Percentiles rank a stretch among this genome's conserved stretches.
These are phyloP conservation scores for Tetramorium alpestre DNA, from an alignment of 1,140 invertebrate species.

Conservation along the genomic window DNA sequence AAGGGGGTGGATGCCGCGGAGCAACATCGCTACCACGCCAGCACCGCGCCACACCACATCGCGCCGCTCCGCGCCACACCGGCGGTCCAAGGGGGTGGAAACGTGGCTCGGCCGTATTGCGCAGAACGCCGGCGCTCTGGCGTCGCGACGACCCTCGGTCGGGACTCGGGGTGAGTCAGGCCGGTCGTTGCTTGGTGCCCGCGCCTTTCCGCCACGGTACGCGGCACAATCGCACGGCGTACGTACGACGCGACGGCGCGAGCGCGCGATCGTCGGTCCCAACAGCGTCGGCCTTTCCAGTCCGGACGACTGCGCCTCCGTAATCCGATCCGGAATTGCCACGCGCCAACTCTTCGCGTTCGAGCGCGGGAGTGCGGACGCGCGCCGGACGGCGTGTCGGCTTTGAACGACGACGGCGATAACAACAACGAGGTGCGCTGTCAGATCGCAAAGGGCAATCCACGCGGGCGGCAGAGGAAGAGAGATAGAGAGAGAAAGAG, in stretches of 20 bases:
- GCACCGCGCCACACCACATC: background rate
- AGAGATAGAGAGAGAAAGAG: background rate
- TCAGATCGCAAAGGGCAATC: background rate
- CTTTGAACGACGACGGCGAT: background rate
- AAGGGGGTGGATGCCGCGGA: constrained; percentile 4
- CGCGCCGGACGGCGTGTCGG: background rate
- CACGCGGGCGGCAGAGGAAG: background rate
- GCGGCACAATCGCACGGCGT: constrained; percentile 44
- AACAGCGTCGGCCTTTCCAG: background rate
- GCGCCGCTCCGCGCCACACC: background rate
- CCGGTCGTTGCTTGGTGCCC: constrained; percentile 67
- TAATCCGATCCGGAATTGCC: constrained; percentile 5
- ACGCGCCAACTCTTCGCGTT: background rate
- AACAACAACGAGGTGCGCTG: background rate
- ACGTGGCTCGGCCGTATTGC: constrained; percentile 65
- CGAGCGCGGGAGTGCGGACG: background rate
- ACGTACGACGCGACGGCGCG: constrained; percentile 35
- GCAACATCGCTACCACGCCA: background rate
- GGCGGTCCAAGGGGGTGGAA: constrained; percentile 42
- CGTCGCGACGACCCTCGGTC: constrained; percentile 60
- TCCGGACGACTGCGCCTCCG: background rate
- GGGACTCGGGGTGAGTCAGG: constrained; percentile 23
- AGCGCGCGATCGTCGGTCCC: constrained; percentile 3
- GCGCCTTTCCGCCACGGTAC: constrained; percentile 43
- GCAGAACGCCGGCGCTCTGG: constrained; percentile 70